Base-by-base conservation (phyloP, 2,113 vertebrate genomes). In the Sinocyclocheilus maitianheensis region DNA sequence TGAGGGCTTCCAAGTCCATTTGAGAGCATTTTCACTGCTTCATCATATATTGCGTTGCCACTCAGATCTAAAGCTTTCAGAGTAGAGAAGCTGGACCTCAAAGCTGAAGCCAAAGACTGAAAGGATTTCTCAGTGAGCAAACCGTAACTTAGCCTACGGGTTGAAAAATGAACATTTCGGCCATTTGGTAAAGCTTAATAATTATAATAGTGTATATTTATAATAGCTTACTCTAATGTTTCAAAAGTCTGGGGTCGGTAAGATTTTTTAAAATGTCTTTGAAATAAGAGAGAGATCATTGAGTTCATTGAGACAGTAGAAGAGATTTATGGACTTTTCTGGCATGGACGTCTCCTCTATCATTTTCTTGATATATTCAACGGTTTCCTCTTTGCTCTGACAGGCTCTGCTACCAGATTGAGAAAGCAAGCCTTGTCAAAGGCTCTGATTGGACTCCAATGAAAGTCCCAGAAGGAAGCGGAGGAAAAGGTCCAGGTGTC, bases 281-380 rank as follows among this genome's bases (percentile, higher is more conserved):
- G 30, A 34, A 34, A 34, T 34, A 34, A 34, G 48, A 30, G 86
- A 84, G 37, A 87, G 76, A 62, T 87, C 86, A 18, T 87, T 87
- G 26, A 87, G 82, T 53, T 87, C 86, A 81, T 87, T 87, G 40
- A 87, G 67, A 81, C 55, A 87, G 24, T 87, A 26, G 58, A 87
- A 87, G 14, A 87, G 67, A 84, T 87, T 87, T 46, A 87, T 84
- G n/a, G 83, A 88, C 37, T 88, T 88, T 75, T 85, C 87, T 0
- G 63, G 76, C 1, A 80, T 63, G 18, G 83, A 82, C 3, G 76
- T 88, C 62, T 88, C 83, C 79, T 78, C 84, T 30, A 85, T 85
- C 53, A 85, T 88, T 37, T 48, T 77, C 62, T 88, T 85, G 79
- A 88, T 78, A 62, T 85, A 88, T 53, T 88, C 26, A 2, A 78